These are phyloP conservation scores for Bradypodion ventrale DNA, from an alignment of 2,797 vertebrate genomes.

Conservation along the genomic window DNA sequence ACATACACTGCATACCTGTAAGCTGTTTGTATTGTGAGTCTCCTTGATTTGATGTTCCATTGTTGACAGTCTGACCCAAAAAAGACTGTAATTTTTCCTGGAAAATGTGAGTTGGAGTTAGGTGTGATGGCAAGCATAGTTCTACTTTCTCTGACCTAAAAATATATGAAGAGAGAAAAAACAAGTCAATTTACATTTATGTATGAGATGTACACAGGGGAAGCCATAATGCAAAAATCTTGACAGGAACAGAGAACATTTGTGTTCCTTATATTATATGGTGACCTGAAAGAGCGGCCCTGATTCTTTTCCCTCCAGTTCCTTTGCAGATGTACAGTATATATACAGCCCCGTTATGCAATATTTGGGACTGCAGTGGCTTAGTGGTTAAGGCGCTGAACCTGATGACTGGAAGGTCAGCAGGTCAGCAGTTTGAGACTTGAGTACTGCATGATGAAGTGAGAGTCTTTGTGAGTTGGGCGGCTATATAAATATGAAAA, in stretches of 20 bases:
- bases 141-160: conserved; percentile 79
- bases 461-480: too few species aligned
- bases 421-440: too few species aligned
- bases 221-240: not conserved
- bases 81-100: conserved; percentile 83
- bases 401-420: too few species aligned
- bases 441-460: too few species aligned
- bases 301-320: not conserved
- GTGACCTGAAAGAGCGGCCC: not conserved
- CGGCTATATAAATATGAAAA: too few species aligned
- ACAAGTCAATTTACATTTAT: not conserved
- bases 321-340: not conserved
- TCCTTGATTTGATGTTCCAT: conserved; percentile 55
- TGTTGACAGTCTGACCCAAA: conserved; percentile 73
- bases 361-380: too few species aligned
- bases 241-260: not conserved
- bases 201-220: not conserved
- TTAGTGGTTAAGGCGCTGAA: too few species aligned
- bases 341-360: not conserved
- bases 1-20: conserved; percentile 72
- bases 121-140: conserved; percentile 76
- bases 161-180: conserved; percentile 43
- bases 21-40: conserved; percentile 70
- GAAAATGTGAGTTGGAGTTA: conserved; percentile 85
- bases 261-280: not conserved